Conservation (phyloP, 2,797 vertebrate species). For the Melanotaenia nigrans region DNA sequence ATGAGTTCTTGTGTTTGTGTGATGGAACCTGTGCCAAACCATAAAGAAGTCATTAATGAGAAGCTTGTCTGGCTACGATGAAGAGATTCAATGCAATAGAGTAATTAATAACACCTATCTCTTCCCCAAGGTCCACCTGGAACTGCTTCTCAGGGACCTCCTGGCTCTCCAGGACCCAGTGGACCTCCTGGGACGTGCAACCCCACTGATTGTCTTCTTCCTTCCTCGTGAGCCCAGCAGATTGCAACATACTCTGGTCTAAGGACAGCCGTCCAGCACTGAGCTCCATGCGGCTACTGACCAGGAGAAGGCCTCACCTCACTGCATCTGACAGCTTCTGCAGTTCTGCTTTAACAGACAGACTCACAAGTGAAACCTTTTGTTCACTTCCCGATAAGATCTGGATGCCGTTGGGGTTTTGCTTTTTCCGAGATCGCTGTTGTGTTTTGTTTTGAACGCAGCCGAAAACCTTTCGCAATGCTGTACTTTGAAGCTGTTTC, state of each 20-base stretch:
- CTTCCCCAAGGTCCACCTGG: constrained; percentile 81
- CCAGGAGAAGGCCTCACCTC: constrained; percentile 16
- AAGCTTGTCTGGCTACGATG: constrained; percentile 37
- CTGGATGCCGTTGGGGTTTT: constrained; percentile 45
- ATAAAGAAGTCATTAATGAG: constrained; percentile 31
- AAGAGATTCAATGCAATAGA: constrained; percentile 8
- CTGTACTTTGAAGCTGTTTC: constrained; percentile 63
- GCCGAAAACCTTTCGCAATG: constrained; percentile 40
- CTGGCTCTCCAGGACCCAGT: constrained; percentile 86
- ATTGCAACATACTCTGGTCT: constrained; percentile 52
- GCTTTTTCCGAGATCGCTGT: constrained; percentile 38
- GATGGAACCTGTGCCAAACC: constrained; percentile 16
- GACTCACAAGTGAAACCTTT: constrained; percentile 66
- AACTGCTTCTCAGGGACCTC: constrained; percentile 76
- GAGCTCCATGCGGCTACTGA: constrained; percentile 22
- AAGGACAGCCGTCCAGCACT: constrained; percentile 15
- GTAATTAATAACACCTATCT: constrained; percentile 49
- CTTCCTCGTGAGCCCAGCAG: constrained; percentile 71
- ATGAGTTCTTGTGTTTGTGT: constrained; percentile 15
- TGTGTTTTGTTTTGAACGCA: constrained; percentile 51
- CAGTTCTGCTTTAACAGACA: constrained; percentile 30
- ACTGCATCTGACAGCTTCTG: constrained; percentile 36
- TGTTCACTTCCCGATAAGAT: constrained; percentile 48
- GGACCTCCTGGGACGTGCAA: constrained; percentile 89
- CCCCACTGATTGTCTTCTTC: constrained; percentile 87